Conservation (phyloP, 2,113 vertebrate genomes). For the Leucosticte australis region DNA sequence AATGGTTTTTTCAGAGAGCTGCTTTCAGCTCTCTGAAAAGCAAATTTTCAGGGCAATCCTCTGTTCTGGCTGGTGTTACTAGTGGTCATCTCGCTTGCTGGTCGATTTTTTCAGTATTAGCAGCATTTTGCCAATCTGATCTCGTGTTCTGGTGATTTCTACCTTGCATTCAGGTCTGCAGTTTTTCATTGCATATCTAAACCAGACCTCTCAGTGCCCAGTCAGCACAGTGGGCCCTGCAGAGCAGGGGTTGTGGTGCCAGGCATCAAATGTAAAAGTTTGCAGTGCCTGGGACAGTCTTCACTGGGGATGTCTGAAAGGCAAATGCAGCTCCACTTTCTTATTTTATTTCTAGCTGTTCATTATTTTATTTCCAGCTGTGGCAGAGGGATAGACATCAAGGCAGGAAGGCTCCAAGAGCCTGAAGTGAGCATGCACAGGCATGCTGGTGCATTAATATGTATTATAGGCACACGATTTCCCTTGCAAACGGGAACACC, state of each 20-base stretch:
- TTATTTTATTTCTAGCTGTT: neutral
- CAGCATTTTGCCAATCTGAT: neutral
- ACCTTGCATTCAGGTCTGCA: neutral
- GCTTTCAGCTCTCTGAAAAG: neutral
- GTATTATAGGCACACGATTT: neutral
- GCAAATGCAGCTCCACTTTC: neutral
- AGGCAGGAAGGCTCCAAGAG: neutral
- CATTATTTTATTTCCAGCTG: neutral
- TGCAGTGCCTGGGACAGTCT: neutral
- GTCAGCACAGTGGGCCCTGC: neutral
- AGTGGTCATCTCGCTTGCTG: neutral
- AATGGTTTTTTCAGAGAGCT: neutral
- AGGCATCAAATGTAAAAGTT: neutral
- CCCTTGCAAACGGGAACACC: neutral
- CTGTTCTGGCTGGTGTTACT: neutral
- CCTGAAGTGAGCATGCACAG: neutral
- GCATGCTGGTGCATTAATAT: conserved; percentile 30
- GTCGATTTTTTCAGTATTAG: neutral
- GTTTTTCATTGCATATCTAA: neutral
- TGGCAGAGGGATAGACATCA: neutral
- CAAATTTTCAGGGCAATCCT: neutral
- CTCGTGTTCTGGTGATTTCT: neutral
- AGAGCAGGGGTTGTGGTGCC: neutral
- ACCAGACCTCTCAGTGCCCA: neutral
- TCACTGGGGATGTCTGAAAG: accelerated